These are phyloP conservation scores for Danionella dracula DNA, from an alignment of 2,797 vertebrate genomes.

Conservation along the genomic window DNA sequence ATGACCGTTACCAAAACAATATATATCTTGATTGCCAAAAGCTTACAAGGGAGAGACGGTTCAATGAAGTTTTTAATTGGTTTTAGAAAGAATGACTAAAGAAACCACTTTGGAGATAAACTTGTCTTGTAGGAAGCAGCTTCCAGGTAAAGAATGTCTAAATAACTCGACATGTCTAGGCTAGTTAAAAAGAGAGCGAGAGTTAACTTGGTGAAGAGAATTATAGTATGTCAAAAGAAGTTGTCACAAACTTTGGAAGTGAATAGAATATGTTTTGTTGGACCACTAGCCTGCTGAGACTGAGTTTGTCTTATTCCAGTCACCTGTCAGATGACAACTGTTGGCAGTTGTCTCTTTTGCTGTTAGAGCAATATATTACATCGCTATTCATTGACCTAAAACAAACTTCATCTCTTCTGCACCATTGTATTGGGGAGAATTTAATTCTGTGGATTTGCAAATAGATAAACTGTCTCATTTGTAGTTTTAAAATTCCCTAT, in stretches of 20 bases:
- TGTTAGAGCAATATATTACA: not conserved
- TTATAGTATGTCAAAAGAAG: no score
- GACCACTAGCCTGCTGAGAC: not conserved
- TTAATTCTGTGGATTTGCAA: not conserved
- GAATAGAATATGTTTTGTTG: not conserved
- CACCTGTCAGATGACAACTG: slow-evolving; percentile 44
- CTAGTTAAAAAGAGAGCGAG: not conserved
- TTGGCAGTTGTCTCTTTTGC: slow-evolving; percentile 33
- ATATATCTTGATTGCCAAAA: no score
- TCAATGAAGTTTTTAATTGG: no score
- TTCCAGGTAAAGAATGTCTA: not conserved
- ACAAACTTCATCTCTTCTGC: not conserved
- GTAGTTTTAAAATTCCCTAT: not conserved
- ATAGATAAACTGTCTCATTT: not conserved
- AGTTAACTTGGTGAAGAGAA: not conserved
- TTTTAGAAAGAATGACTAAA: no score
- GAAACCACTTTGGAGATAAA: no score
- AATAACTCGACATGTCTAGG: not conserved
- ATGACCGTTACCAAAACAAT: no score
- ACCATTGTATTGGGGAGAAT: not conserved
- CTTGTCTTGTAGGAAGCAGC: no score
- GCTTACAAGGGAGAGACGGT: no score
- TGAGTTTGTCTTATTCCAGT: slow-evolving; percentile 12
- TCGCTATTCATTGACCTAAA: not conserved
- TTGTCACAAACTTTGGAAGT: no score